Evolutionary conservation across 2,113 vertebrate genomes (phyloP).

Genomic region (Eudyptes chrysolophus): DNA sequence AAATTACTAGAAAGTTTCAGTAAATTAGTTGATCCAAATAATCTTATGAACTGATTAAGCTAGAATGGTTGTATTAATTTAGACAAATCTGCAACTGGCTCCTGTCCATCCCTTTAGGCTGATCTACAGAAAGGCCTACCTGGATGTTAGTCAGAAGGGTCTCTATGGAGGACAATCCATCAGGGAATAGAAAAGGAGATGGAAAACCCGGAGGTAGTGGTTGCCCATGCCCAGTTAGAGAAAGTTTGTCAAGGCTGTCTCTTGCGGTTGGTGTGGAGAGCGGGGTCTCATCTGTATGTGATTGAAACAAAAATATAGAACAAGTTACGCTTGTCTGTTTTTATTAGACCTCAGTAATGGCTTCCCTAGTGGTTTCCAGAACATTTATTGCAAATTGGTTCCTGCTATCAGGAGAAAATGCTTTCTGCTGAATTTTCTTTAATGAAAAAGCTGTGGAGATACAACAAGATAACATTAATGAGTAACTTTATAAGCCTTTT

Average conservation of each 20-base stretch:
- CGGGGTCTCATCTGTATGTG: slow-evolving; percentile 93
- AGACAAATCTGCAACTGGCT: slow-evolving; percentile 10
- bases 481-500: slow-evolving; percentile 90
- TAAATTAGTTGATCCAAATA: slow-evolving; percentile 29
- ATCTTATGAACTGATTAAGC: slow-evolving; percentile 40
- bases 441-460: slow-evolving; percentile 90
- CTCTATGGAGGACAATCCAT: slow-evolving; percentile 98
- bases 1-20: slow-evolving; percentile 36
- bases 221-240: slow-evolving; percentile 92
- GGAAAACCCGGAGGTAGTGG: slow-evolving; percentile 94
- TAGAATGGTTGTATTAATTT: slow-evolving; percentile 33
- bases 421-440: slow-evolving; percentile 90
- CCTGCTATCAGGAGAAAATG: slow-evolving; percentile 89
- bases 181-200: slow-evolving; percentile 97
- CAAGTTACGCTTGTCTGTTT: slow-evolving; percentile 90
- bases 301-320: slow-evolving; percentile 91
- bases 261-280: slow-evolving; percentile 96
- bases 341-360: slow-evolving; percentile 89
- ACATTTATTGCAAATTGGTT: slow-evolving; percentile 91
- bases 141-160: slow-evolving; percentile 99
- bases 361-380: slow-evolving; percentile 89
- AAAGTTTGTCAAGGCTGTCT: slow-evolving; percentile 97
- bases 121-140: slow-evolving; percentile 79
- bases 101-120: slow-evolving; percentile 2
- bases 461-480: slow-evolving; percentile 91